phyloP scores from a whole-genome alignment of 2,113 vertebrate genomes.

The Cacatua alba region DNA sequence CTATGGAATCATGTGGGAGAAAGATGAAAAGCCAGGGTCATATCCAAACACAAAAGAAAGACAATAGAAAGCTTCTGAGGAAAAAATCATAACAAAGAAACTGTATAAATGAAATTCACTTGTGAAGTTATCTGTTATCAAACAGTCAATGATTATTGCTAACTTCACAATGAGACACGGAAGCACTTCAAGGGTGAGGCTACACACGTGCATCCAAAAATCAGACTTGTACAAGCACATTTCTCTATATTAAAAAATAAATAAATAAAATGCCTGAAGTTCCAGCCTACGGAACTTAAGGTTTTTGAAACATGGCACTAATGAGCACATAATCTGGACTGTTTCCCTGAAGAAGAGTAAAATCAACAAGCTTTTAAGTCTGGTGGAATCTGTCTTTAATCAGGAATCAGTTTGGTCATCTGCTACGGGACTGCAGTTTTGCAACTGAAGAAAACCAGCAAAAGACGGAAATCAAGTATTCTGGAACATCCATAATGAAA shows the following conservation, averaged over 20 bases:
- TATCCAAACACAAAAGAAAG: conserved; percentile 26
- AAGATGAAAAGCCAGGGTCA: conserved; percentile 41
- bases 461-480: not conserved
- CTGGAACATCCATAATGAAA: not conserved
- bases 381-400: not conserved
- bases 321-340: not conserved
- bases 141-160: not conserved
- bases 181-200: conserved; percentile 16
- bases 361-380: not conserved
- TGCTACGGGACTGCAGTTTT: not conserved
- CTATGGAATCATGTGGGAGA: not conserved
- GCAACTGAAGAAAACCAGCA: not conserved
- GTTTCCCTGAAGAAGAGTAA: not conserved
- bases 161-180: not conserved
- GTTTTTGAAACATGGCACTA: not conserved
- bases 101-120: not conserved
- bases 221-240: not conserved
- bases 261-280: not conserved
- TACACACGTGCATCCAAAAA: not conserved
- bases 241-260: not conserved
- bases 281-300: not conserved
- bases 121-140: not conserved
- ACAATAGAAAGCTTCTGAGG: conserved; percentile 32
- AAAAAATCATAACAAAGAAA: not conserved
- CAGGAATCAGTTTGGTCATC: not conserved